Evolutionary conservation across 2,113 vertebrate species (phyloP), one percentile per base, ranked within the genome.

Genomic region (Catagonus wagneri): DNA sequence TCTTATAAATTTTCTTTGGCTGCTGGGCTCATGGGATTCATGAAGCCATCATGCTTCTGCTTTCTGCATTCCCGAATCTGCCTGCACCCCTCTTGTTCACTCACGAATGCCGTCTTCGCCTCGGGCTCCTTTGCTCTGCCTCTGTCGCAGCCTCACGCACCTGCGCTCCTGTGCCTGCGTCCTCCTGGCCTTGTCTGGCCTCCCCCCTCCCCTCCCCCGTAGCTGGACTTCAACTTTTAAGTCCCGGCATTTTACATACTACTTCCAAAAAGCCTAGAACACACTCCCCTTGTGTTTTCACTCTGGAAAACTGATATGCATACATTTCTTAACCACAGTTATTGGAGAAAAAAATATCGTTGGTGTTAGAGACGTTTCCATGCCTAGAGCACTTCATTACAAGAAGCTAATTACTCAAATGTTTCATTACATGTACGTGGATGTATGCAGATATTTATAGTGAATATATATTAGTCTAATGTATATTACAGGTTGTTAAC

Each of bases 81-180:
- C 27, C 63, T 12, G 61, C 10, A 10, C 9, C 5, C 16, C 68
- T 83, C 19, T 25, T 16, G 1, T n/a, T 58, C 34, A 71, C 6
- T 34, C 9, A 8, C 63, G 32, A 54, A 58, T 2, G 22, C 27
- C 16, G 2, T n/a, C 7, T 5, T 22, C 2, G 3, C 9, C 14
- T 16, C 1, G 0, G 0, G 29, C 11, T 54, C 27, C 52, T 58
- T 4, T 27, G 34, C 7, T 5, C 7, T 25, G 2, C 1, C 6
- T 22, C 17, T 23, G 11, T 58, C 65, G 36, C 25, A 78, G 16
- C 7, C n/a, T 12, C 27, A 1, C 9, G 34, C 3, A 7, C 34
- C 52, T 4, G 8, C 0, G 20, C 19, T 16, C 0, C 8, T 56
- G 13, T 34, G 16, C 10, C 16, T 32, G 58, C 32, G 3, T 15